Evolutionary conservation across 2,113 vertebrate species (phyloP).

Genomic region (Carlito syrichta): DNA sequence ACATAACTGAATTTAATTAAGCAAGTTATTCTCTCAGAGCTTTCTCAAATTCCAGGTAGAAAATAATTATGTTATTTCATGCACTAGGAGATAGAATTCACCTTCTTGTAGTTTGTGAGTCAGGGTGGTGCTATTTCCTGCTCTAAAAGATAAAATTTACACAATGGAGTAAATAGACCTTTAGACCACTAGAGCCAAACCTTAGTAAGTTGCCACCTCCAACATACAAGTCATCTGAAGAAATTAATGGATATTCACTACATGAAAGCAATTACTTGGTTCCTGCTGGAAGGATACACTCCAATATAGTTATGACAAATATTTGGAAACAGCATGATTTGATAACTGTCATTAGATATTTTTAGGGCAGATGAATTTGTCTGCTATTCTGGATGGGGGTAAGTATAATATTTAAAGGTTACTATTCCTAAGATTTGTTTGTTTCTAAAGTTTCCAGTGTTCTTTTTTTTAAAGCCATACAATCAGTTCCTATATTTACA

Average conservation of each 20-base stretch:
- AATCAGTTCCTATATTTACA: not conserved
- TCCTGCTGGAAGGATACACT: conserved; percentile 19
- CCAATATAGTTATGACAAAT: not conserved
- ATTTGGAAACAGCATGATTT: conserved; percentile 49
- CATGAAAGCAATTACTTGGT: conserved; percentile 22
- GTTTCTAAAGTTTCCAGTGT: not conserved
- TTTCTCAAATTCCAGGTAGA: not conserved
- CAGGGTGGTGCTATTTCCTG: conserved; percentile 5
- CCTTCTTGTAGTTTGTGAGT: not conserved
- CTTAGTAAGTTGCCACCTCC: not conserved
- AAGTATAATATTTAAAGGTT: not conserved
- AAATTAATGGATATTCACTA: conserved; percentile 1
- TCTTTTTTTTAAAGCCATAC: no score
- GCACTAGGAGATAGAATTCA: conserved; percentile 27
- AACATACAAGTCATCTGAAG: not conserved
- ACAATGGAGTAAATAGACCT: conserved; percentile 25
- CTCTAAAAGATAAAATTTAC: conserved; percentile 29
- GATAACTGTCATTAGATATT: conserved; percentile 30
- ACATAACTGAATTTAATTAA: conserved; percentile 43
- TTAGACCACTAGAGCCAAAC: not conserved
- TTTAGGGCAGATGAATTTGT: conserved; percentile 30
- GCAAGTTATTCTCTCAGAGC: not conserved
- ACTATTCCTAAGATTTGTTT: not conserved
- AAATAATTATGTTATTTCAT: conserved; percentile 47
- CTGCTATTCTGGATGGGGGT: not conserved